Conservation (phyloP, 53 echinoderm and acorn worm genomes). For the Patiria pectinifera region DNA sequence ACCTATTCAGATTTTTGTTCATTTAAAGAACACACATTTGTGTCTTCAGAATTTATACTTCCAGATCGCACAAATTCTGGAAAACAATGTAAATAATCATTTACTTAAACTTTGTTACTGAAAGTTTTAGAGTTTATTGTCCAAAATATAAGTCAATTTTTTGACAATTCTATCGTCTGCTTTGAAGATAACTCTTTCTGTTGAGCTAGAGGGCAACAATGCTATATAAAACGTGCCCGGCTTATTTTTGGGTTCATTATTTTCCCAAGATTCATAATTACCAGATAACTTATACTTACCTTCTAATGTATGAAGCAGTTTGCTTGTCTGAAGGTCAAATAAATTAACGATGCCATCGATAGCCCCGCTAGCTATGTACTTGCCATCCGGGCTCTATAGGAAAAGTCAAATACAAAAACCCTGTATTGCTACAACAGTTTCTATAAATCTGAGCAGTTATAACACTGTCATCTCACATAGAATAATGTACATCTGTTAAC, state of each 20-base stretch:
- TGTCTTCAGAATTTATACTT: neutral
- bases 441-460: neutral
- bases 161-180: no score
- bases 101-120: no score
- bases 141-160: no score
- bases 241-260: neutral
- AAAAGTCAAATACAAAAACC: neutral
- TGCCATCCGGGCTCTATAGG: constrained; percentile 93
- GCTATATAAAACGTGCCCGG: no score
- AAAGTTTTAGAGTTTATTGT: no score
- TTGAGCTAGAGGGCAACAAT: no score
- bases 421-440: neutral
- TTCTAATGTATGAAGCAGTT: constrained; percentile 98
- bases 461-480: neutral
- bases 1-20: neutral
- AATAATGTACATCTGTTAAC: no score
- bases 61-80: neutral
- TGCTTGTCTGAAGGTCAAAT: constrained; percentile 95
- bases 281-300: constrained; percentile 23
- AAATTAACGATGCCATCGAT: constrained; percentile 98
- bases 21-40: neutral
- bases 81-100: neutral
- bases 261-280: neutral
- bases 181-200: no score
- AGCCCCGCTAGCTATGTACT: constrained; percentile 95